These are phyloP conservation scores for Pygoscelis antarcticus DNA, from an alignment of 2,113 vertebrate genomes.

Conservation along the genomic window DNA sequence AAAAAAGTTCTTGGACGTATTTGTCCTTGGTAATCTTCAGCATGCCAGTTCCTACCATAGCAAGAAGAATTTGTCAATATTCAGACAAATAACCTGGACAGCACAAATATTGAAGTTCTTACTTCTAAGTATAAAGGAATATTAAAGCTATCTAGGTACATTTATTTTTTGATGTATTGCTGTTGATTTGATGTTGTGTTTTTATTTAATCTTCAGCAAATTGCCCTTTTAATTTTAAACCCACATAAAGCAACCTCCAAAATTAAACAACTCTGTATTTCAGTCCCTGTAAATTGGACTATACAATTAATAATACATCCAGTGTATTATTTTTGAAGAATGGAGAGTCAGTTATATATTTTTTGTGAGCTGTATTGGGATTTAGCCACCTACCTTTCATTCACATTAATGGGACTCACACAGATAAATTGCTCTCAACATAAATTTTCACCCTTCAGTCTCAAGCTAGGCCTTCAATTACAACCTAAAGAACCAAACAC, in stretches of 20 bases:
- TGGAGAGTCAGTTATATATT: background rate
- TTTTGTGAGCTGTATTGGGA: background rate
- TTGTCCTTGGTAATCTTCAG: background rate
- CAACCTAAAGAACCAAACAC: background rate
- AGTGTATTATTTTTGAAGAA: background rate
- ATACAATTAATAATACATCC: background rate
- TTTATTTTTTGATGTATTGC: background rate
- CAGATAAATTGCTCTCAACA: conserved; percentile 31
- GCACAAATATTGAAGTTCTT: background rate
- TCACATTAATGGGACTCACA: background rate
- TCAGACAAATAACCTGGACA: background rate
- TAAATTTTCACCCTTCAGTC: background rate
- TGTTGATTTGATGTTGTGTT: background rate
- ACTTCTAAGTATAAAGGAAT: background rate
- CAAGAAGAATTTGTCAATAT: background rate
- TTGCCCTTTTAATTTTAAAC: conserved; percentile 1
- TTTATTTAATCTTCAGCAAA: background rate
- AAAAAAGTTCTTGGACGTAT: background rate
- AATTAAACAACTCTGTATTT: conserved; percentile 20
- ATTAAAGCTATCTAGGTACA: background rate
- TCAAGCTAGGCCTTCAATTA: conserved; percentile 15
- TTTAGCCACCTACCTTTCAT: conserved; percentile 24
- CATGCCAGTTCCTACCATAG: background rate
- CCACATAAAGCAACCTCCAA: background rate
- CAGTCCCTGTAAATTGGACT: background rate